Percentiles rank a stretch among this genome's conserved stretches.
These are phyloP conservation scores for Actias luna DNA, from an alignment of 2,888 invertebrate species.

Conservation along the genomic window DNA sequence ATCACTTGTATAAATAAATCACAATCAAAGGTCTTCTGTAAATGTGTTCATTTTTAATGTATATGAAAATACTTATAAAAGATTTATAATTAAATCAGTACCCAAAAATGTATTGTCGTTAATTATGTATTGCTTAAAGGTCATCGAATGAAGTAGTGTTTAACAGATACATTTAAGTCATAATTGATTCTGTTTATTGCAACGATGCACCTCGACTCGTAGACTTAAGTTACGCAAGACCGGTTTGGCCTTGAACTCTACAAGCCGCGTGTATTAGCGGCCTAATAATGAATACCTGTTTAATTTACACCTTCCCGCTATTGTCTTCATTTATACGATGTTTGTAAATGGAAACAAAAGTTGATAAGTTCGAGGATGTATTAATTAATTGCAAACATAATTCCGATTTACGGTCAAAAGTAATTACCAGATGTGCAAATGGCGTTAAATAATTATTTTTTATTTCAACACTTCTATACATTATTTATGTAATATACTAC, in stretches of 20 bases:
- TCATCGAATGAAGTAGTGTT: not conserved
- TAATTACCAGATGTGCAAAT: not conserved
- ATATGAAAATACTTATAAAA: not conserved
- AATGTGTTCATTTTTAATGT: not conserved
- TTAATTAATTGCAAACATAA: constrained; percentile 7
- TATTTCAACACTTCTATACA: no score
- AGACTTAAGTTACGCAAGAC: constrained; percentile 32
- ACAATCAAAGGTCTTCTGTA: constrained; percentile 7
- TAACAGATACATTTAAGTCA: not conserved
- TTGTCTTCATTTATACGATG: constrained; percentile 41
- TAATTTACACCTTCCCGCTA: constrained; percentile 56
- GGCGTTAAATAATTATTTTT: not conserved
- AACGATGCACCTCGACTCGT: constrained; percentile 18
- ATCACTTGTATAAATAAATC: constrained; percentile 6
- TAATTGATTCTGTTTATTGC: constrained; percentile 19
- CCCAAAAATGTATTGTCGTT: not conserved
- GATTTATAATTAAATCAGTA: not conserved
- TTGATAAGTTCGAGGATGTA: constrained; percentile 23
- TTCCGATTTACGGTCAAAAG: not conserved
- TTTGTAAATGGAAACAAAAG: constrained; percentile 27
- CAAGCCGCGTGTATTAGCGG: constrained; percentile 32
- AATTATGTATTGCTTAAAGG: not conserved
- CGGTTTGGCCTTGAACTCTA: constrained; percentile 59
- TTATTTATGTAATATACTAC: no score
- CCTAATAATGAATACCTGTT: constrained; percentile 34